Evolutionary conservation across 2,113 vertebrate genomes (phyloP).

Genomic region (Serinus canaria): DNA sequence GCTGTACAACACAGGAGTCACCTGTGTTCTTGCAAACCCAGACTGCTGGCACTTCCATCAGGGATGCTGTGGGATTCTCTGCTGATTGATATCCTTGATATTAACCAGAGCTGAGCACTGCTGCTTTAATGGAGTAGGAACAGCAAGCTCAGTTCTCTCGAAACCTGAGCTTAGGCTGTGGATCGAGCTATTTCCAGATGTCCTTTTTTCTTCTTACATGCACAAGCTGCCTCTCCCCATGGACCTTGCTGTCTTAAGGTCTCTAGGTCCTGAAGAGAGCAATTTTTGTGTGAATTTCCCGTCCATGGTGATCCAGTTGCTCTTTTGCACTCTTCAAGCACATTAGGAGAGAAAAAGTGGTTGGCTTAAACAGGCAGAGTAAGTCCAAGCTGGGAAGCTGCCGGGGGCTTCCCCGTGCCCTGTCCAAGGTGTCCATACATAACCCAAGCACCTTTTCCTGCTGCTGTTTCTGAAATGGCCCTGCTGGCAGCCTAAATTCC

Average conservation of each 20-base stretch:
- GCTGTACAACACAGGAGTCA: not conserved
- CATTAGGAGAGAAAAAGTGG: not conserved
- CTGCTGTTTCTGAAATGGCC: not conserved
- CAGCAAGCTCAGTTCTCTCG: not conserved
- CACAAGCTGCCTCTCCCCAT: fast-evolving
- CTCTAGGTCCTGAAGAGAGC: not conserved
- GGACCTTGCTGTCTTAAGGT: not conserved
- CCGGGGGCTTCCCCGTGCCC: not conserved
- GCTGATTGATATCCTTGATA: not conserved
- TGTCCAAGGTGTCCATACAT: too few relatives aligned
- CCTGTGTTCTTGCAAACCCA: not conserved
- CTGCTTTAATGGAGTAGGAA: not conserved
- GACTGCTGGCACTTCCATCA: not conserved
- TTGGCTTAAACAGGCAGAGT: not conserved
- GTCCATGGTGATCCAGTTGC: not conserved
- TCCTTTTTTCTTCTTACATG: not conserved
- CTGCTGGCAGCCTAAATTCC: not conserved
- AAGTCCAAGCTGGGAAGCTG: not conserved
- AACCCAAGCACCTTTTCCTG: not conserved
- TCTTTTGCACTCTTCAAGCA: not conserved
- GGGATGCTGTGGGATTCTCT: not conserved
- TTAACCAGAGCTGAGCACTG: not conserved
- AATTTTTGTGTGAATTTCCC: not conserved
- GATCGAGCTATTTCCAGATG: fast-evolving
- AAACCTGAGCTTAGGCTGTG: not conserved